Evolutionary conservation across 2,888 invertebrate species (phyloP), one percentile per base, ranked within the genome.

Genomic region (Rutpela maculata): DNA sequence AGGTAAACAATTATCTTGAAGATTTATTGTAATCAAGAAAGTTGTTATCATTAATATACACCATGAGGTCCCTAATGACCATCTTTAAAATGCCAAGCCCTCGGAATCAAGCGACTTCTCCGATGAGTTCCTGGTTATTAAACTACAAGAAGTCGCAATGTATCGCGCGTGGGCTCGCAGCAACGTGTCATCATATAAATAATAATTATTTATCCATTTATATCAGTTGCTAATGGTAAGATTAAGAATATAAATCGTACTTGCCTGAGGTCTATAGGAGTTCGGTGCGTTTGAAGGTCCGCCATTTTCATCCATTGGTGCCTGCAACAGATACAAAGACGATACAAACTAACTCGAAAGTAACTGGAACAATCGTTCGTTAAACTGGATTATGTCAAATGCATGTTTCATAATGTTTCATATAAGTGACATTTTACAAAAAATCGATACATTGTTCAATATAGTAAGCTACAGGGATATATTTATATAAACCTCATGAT

Each of bases 251-350:
- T 80, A 79, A 80, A 81, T 81, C 75, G 75, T 77, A 82, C 84
- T 84, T 79, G 83, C 86, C 86, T 86, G 84, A 80, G 83, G 80
- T 81, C 81, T 82, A 69, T 81, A 81, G 74, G 83, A 68, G 79
- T 80, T 82, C 76, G 84, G 83, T 81, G 84, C 82, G 79, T 84
- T 85, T 83, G 86, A 78, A 78, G 81, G 83, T 84, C 86, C 86
- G 83, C 85, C 88, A 88, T 88, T 86, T 85, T 87, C 87, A 86
- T 87, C 87, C 88, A 88, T 88, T 87, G 84, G 87, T 84, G 82
- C 84, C 86, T 86, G 78, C 62, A 85, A 85, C 50, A 76, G 18
- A 67, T 35, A 75, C 50, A 59, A 38, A 50, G 10, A 1, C 11
- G 19, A 66, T 66, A 50, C 18, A 43, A 18, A 50, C 19, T 12